Evolutionary conservation across 2,888 invertebrate genomes (phyloP).

Genomic region (Siphonodentalium dalli): DNA sequence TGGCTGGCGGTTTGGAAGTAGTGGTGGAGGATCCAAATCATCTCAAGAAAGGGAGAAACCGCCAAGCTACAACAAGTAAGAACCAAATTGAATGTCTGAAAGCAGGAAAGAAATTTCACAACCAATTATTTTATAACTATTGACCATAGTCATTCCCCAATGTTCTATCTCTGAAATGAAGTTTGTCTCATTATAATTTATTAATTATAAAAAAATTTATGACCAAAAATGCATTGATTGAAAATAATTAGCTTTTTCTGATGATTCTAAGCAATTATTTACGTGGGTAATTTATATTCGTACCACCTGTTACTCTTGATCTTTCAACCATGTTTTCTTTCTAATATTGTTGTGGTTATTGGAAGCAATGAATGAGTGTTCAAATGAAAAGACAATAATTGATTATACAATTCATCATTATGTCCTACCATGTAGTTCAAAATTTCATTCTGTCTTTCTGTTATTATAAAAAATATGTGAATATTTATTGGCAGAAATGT

Average conservation of each 20-base stretch:
- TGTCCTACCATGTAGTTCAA: not conserved
- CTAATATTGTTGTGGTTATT: too few relatives aligned
- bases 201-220: not conserved
- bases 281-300: too few relatives aligned
- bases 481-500: not conserved
- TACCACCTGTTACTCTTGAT: too few relatives aligned
- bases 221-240: too few relatives aligned
- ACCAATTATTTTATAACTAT: not conserved
- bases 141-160: too few relatives aligned
- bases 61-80: conserved; percentile 51
- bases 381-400: too few relatives aligned
- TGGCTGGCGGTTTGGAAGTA: conserved; percentile 63
- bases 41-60: conserved; percentile 54
- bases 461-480: not conserved
- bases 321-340: too few relatives aligned
- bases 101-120: not conserved
- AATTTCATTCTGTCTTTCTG: not conserved
- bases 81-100: not conserved
- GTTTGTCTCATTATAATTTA: not conserved
- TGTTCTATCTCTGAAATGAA: not conserved
- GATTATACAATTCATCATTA: too few relatives aligned
- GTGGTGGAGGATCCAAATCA: conserved; percentile 48
- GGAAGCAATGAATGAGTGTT: too few relatives aligned
- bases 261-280: too few relatives aligned
- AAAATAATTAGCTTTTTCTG: too few relatives aligned